Percentiles rank a stretch among this genome's conserved stretches.
These are phyloP conservation scores for Pitangus sulphuratus DNA, from an alignment of 2,797 vertebrate species.

Conservation along the genomic window DNA sequence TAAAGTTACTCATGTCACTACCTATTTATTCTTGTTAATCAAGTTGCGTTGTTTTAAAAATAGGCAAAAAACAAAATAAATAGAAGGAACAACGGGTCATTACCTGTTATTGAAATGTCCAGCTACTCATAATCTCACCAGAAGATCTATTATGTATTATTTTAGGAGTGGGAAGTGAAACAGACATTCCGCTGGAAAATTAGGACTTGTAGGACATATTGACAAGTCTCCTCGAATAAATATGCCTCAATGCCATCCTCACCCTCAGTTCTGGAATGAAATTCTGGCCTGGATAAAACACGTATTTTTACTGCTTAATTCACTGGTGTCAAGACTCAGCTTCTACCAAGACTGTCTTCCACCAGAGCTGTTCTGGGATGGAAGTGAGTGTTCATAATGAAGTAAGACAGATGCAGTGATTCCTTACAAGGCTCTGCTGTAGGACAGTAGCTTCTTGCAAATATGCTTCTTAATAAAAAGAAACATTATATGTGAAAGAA, in stretches of 20 bases:
- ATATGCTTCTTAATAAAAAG: not conserved
- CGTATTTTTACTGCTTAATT: not conserved
- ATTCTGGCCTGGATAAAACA: not conserved
- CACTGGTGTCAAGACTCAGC: not conserved
- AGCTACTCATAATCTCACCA: not conserved
- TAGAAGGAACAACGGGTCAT: not conserved
- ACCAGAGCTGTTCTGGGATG: not conserved
- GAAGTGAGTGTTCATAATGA: rapidly evolving
- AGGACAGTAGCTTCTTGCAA: not conserved
- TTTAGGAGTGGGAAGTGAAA: not conserved
- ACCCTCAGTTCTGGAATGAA: not conserved
- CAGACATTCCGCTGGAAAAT: not conserved
- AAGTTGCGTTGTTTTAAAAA: not conserved
- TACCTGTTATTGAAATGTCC: not conserved
- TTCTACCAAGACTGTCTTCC: not conserved
- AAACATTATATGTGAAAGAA: not conserved
- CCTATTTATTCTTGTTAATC: not conserved
- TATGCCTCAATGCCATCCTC: not conserved
- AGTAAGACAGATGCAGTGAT: not conserved
- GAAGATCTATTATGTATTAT: not conserved
- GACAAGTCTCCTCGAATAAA: not conserved
- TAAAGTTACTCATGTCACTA: not conserved
- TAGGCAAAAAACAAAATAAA: not conserved
- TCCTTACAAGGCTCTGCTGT: not conserved
- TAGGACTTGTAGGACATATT: not conserved